A percentile compares a stretch with the other conserved stretches of the same genome.
Evolutionary conservation across 2,797 vertebrate genomes (phyloP).

Genomic region (Rhincodon typus): DNA sequence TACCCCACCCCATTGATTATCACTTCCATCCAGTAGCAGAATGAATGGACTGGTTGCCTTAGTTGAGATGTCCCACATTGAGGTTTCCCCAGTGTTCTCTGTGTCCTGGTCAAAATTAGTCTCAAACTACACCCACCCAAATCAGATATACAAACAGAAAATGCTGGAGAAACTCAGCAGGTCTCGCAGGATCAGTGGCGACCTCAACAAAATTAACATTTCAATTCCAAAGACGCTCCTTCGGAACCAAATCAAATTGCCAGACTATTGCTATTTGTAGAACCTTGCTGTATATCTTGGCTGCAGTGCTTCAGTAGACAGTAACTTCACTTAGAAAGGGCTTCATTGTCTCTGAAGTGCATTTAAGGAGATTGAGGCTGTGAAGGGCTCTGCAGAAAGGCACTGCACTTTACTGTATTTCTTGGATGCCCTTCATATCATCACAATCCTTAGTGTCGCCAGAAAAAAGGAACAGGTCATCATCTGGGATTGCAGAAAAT

Average conservation of each 20-base stretch:
- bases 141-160: neutral
- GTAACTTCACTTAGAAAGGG: neutral
- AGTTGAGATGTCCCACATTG: neutral
- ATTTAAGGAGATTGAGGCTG: neutral
- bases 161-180: too few relatives aligned
- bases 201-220: too few relatives aligned
- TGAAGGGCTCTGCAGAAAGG: neutral
- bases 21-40: neutral
- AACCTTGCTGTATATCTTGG: neutral
- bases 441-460: neutral
- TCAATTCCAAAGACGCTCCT: too few relatives aligned
- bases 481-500: neutral
- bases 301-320: neutral
- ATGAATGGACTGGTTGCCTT: neutral
- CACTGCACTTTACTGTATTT: neutral
- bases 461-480: neutral
- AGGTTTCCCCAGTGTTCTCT: neutral
- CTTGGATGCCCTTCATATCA: neutral
- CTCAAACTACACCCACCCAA: neutral
- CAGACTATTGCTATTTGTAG: neutral
- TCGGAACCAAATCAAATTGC: too few relatives aligned
- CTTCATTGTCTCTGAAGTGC: neutral
- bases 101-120: neutral
- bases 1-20: neutral
- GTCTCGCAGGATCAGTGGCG: too few relatives aligned